Evolutionary conservation across 2,797 vertebrate genomes (phyloP), one percentile per base, ranked within the genome.

Genomic region (Hirundo rustica): DNA sequence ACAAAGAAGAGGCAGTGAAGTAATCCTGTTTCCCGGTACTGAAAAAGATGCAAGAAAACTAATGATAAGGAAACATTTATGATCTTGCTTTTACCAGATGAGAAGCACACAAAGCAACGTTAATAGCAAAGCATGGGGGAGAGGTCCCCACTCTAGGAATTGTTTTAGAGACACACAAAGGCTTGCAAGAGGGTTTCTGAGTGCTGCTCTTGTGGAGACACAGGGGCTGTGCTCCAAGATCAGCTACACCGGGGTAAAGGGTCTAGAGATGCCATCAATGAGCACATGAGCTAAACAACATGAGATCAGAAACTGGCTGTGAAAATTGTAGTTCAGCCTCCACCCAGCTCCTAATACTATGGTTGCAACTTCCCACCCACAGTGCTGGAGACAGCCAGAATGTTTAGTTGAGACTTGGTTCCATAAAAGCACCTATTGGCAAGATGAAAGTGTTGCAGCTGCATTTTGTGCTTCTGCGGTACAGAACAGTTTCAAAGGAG

Each of bases 241-340:
- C 53, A 83, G 71, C 48, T 76, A 54, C 62, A 80, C 61, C 34
- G 88, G 50, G 0, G 5, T 65, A 83, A 65, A 83, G 44, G 21
- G 30, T 48, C 50, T 65, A 45, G 65, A 74, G 82, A 34, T 89
- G 47, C 78, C 54, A 89, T 54, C 30, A 36, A 38, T 38, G 38
- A 89, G 38, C 38, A 55, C 10, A 83, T 23, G 88, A 89, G 47
- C 91, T 86, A 95, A 88, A 93, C 75, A 93, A 88, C 14, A 94
- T 94, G 95, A 96, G 89, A 66, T 94, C 95, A 96, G 82, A 95
- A 95, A 81, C 85, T 96, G 89, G 91, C 96, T 84, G 61, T 81
- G 82, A 88, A 93, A 91, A 51, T 11, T 77, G 40, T 48, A 89
- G 65, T 32, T 83, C 50, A 88, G 94, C 47, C 91, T 95, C 94